phyloP scores from a whole-genome alignment of 2,797 vertebrate genomes.

The Galago senegalensis region DNA sequence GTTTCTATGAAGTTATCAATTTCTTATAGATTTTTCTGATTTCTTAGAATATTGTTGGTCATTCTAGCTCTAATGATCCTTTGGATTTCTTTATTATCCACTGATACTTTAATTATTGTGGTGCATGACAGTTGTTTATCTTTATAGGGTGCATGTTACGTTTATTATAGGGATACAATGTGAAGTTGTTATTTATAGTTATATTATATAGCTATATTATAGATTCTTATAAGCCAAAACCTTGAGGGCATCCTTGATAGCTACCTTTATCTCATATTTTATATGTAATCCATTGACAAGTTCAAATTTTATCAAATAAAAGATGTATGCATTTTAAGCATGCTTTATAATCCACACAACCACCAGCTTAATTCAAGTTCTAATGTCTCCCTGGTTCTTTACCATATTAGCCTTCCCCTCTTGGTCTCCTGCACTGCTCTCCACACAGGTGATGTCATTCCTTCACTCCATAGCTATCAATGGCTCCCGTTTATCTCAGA shows the following conservation, averaged over 20 bases:
- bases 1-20: too few relatives aligned
- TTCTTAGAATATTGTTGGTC: too few relatives aligned
- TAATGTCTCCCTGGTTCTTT: background rate
- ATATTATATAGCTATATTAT: background rate
- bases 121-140: too few relatives aligned
- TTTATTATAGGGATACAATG: too few relatives aligned
- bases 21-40: too few relatives aligned
- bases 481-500: background rate
- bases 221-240: background rate
- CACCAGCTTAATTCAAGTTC: background rate
- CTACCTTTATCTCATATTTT: background rate
- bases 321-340: background rate
- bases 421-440: background rate
- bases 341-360: background rate
- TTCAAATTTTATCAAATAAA: background rate
- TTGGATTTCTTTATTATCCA: too few relatives aligned
- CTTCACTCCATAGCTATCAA: background rate
- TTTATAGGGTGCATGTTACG: too few relatives aligned
- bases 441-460: background rate
- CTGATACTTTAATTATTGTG: too few relatives aligned
- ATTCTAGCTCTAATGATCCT: too few relatives aligned
- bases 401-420: background rate
- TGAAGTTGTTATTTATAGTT: background rate
- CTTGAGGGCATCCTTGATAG: background rate
- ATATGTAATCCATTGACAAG: background rate